Evolutionary conservation across 2,888 invertebrate genomes (phyloP), one percentile per base, ranked within the genome.

Genomic region (Scaptomyza reducta): DNA sequence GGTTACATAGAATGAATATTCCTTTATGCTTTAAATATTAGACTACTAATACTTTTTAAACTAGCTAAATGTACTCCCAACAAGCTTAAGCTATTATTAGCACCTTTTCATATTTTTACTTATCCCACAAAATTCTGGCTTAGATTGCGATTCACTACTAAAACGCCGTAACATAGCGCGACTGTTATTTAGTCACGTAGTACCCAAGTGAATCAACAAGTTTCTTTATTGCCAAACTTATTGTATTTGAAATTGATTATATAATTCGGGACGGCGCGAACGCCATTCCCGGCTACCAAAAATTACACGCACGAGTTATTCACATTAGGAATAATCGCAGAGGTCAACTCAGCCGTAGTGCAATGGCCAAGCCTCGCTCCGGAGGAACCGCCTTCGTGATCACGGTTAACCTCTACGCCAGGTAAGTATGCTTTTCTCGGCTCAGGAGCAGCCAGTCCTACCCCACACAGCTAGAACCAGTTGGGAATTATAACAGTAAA

Each of bases 341-440:
- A 84, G 81, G 86, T 84, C 86, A 84, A 79, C 83, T 66, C 77
- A 77, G 67, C 82, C 82, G 70, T 35, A 18, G 87, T 83, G 87
- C 87, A 84, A 86, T 83, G 83, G 65, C 86, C 77, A 64, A 80
- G 81, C 51, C 87, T 83, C 87, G 42, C 87, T 84, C 84, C 84
- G 85, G 75, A 77, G 85, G 84, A 84, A 84, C 84, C 84, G 85
- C 84, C 84, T 84, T 84, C 71, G 68, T 87, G 84, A 84, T 84
- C 84, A 84, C 79, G 84, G 84, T 84, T 86, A 80, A 83, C 86
- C 80, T 80, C 83, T 86, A 83, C 86, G 82, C 82, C 86, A 86
- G 82, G 82, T 83, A 83, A 83, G 82, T 77, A 77, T 77, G 76
- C 67, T 74, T 77, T 67, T 0, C 44, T n/a, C 44, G 0, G 62